Conservation (phyloP, 2,113 vertebrate genomes). For the Falco punctatus region DNA sequence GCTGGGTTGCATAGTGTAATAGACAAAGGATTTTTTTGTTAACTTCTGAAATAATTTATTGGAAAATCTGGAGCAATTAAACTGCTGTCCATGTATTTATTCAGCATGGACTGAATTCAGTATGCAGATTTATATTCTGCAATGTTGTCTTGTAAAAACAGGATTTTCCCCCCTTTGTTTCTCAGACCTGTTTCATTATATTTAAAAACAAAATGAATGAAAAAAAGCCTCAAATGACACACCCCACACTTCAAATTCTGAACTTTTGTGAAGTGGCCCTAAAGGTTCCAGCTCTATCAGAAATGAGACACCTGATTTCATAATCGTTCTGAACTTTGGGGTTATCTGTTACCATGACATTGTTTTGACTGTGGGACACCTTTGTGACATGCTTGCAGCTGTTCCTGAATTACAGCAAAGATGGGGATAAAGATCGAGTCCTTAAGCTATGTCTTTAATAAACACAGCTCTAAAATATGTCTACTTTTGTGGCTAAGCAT, state of each 20-base stretch:
- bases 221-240: not conserved
- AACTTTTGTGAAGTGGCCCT: not conserved
- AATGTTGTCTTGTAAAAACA: not conserved
- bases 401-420: not conserved
- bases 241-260: not conserved
- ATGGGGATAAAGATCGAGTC: not conserved
- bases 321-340: not conserved
- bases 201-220: not conserved
- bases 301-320: not conserved
- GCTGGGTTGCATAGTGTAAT: conserved; percentile 8
- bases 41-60: not conserved
- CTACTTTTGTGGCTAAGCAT: not conserved
- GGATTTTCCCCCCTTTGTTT: not conserved
- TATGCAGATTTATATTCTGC: not conserved
- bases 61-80: not conserved
- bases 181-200: not conserved
- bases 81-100: not conserved
- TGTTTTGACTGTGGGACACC: not conserved
- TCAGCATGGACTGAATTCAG: not conserved
- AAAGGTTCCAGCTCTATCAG: not conserved
- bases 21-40: not conserved
- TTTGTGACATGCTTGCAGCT: not conserved
- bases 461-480: not conserved
- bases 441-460: not conserved
- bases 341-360: accelerated